phyloP scores from a whole-genome alignment of 2,797 vertebrate genomes.

The Bufotes viridis region DNA sequence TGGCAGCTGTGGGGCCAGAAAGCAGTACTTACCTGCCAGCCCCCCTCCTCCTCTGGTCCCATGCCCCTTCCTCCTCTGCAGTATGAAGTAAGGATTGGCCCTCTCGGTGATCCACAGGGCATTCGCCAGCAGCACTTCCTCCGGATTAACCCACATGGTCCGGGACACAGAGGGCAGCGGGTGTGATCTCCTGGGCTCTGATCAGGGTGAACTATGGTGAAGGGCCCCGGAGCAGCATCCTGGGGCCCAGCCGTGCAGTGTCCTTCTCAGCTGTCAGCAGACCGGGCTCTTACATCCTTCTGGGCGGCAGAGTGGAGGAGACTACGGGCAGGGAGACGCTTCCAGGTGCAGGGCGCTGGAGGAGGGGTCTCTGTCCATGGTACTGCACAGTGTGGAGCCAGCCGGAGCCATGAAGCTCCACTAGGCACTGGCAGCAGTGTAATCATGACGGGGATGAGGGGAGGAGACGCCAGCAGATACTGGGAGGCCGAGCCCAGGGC shows the following conservation, averaged over 20 bases:
- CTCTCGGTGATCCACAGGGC: conserved; percentile 95
- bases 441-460: not conserved
- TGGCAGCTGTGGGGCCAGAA: not conserved
- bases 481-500: conserved; percentile 33
- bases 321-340: not conserved
- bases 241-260: not conserved
- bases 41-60: conserved; percentile 89
- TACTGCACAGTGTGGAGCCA: not conserved
- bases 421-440: not conserved
- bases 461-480: not conserved
- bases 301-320: not conserved
- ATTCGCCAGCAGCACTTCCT: conserved; percentile 93
- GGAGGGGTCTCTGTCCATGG: conserved; percentile 34
- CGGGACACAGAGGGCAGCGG: not conserved
- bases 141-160: conserved; percentile 94
- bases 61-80: conserved; percentile 94
- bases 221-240: not conserved
- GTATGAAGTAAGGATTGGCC: conserved; percentile 96
- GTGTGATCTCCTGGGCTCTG: not conserved
- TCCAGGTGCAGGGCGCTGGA: not conserved
- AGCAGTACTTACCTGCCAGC: conserved; percentile 83
- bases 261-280: conserved; percentile 1
- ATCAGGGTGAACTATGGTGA: too few relatives aligned
- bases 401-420: not conserved
- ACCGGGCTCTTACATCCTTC: not conserved